Base-by-base conservation (phyloP, 2,888 invertebrate species). In the Rhagonycha lutea region DNA sequence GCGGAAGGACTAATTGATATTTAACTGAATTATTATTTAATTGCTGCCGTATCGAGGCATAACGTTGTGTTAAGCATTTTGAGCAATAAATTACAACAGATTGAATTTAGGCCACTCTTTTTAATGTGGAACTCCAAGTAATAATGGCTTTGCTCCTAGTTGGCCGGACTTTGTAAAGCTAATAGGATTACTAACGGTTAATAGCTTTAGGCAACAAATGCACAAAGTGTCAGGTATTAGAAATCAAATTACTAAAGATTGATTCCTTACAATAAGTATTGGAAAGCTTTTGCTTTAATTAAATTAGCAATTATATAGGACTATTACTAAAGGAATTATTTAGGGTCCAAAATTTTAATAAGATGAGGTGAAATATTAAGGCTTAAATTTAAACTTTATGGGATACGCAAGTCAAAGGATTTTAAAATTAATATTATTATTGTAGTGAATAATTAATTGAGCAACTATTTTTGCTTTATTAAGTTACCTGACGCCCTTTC, bases 81-180 rank as follows among this genome's bases (percentile, higher is more conserved):
- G 26, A 29, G 71, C 68, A 71, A 74, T 77, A 74, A 74, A 68
- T 77, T 71, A 18, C 74, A 28, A 61, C 47, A 69, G 77, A 77
- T 77, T 77, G 77, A 76, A 76, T 76, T 70, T 65, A 67, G 61
- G 70, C 28, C 70, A 68, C 76, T 70, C 23, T 65, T 65, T 65
- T 65, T 65, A 26, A 26, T 65, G 23, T 65, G 47, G n/a, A 47
- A 47, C 47, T 47, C n/a, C 75, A 72, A 76, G 73, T 65, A 72
- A 71, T 77, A 77, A 77, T 77, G 73, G 77, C 71, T 77, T 77
- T 74, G 69, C 74, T 77, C 74, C 69, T 77, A 77, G 77, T 74
- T 74, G 77, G 72, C 69, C 74, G 77, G 74, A 72, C 74, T 77
- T 77, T 69, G 70, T 71, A 77, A 77, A 77, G 74, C 74, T 77